Percentiles rank a stretch among this genome's conserved stretches.
Conservation (phyloP, 2,888 invertebrate genomes). For the Beris chalybata region DNA sequence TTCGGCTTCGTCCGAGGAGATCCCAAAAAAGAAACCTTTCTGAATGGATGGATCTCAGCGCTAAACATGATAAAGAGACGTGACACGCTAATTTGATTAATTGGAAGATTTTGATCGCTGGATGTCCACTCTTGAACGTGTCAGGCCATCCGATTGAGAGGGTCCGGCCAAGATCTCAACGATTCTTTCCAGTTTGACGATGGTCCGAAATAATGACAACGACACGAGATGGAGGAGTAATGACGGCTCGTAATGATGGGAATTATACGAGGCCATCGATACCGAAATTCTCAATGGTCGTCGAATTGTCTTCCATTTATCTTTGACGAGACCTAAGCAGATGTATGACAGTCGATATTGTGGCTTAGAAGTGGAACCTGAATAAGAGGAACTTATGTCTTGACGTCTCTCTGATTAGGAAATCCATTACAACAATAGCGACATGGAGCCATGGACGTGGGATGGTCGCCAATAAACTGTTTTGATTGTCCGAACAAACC, state of each 20-base stretch:
- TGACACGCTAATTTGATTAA: constrained; percentile 36
- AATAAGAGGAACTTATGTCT: not conserved
- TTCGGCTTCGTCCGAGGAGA: no score
- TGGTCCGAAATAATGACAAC: constrained; percentile 19
- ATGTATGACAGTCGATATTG: constrained; percentile 10
- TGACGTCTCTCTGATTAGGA: constrained; percentile 12
- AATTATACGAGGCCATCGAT: constrained; percentile 33
- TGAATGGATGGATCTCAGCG: not conserved
- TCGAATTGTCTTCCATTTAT: constrained; percentile 22
- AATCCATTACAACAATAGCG: constrained; percentile 2
- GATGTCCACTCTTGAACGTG: constrained; percentile 22
- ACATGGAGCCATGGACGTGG: not conserved
- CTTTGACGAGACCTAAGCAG: constrained; percentile 18
- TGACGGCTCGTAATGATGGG: constrained; percentile 30
- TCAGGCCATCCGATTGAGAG: not conserved
- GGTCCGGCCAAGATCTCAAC: constrained; percentile 9
- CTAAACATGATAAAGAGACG: constrained; percentile 22
- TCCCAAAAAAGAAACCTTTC: no score
- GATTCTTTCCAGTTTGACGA: constrained; percentile 15
- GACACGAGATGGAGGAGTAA: constrained; percentile 33
- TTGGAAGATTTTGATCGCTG: constrained; percentile 33
- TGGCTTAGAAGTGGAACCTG: not conserved
- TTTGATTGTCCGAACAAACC: constrained; percentile 26
- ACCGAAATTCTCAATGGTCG: not conserved
- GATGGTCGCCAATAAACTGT: constrained; percentile 22